Conservation (phyloP, 2,113 vertebrate genomes). For the Saccopteryx leptura region DNA sequence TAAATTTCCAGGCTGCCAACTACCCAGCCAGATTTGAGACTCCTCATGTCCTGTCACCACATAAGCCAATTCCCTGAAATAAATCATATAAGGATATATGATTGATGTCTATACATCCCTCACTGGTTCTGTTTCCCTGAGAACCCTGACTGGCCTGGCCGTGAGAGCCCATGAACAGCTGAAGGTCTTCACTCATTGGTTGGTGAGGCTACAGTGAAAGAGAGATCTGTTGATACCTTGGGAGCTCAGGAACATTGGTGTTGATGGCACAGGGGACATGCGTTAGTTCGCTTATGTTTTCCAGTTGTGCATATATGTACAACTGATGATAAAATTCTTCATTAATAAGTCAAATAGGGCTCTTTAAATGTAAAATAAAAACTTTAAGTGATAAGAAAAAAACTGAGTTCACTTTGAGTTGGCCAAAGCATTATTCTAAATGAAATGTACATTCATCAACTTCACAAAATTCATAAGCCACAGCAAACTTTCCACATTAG, state of each 20-base stretch:
- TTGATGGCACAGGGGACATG: accelerated
- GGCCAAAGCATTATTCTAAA: neutral
- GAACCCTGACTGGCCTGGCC: neutral
- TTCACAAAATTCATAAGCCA: neutral
- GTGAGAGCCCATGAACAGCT: neutral
- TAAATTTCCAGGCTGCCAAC: too few species aligned
- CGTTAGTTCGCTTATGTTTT: neutral
- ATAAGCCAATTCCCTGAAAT: neutral
- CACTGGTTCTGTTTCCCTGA: neutral
- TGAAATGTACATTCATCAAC: neutral
- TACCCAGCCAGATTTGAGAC: neutral
- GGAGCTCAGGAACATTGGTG: neutral
- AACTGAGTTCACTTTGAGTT: neutral
- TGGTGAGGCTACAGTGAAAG: neutral
- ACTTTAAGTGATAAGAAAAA: neutral
- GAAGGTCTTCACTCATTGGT: neutral
- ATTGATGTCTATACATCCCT: neutral
- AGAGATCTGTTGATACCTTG: too few species aligned
- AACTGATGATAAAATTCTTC: neutral
- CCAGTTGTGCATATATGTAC: too few species aligned
- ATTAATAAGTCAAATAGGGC: neutral
- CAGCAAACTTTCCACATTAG: neutral
- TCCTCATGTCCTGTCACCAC: too few species aligned
- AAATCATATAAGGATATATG: neutral
- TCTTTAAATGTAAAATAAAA: neutral